Conservation (phyloP, 2,113 vertebrate species). For the Gasterosteus aculeatus region DNA sequence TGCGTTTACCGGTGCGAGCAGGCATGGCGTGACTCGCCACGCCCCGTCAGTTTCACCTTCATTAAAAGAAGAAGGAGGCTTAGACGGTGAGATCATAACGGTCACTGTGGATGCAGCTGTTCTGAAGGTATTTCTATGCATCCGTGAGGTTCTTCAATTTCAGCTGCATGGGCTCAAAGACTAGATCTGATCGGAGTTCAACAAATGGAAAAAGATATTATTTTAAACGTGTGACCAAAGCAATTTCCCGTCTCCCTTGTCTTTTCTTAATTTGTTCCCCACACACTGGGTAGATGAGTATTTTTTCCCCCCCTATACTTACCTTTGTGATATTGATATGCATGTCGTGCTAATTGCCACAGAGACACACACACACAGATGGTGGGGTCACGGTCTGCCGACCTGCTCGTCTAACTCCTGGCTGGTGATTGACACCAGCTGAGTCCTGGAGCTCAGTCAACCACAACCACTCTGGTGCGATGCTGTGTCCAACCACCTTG, state of each 20-base stretch:
- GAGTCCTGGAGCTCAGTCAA: conserved; percentile 42
- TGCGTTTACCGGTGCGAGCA: conserved; percentile 45
- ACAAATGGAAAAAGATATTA: background rate
- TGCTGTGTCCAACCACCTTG: background rate
- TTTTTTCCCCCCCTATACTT: conserved; percentile 1
- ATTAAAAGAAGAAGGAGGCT: conserved; percentile 11
- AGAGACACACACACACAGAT: conserved; percentile 64
- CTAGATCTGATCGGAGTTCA: background rate
- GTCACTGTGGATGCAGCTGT: background rate
- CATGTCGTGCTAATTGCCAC: conserved; percentile 52
- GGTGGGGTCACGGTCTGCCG: conserved; percentile 62
- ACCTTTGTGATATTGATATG: conserved; percentile 31
- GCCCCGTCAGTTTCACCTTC: conserved; percentile 42
- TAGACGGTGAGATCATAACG: conserved; percentile 24
- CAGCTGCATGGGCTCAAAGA: background rate
- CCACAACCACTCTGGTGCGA: background rate
- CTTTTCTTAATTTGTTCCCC: background rate
- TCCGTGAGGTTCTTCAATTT: background rate
- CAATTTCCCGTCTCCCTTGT: background rate
- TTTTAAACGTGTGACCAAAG: background rate
- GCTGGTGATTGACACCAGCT: conserved; percentile 56
- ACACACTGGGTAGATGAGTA: background rate
- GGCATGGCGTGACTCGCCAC: conserved; percentile 23
- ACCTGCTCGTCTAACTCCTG: conserved; percentile 47
- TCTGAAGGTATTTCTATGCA: background rate